phyloP scores from a whole-genome alignment of 2,888 invertebrate genomes.

The Odontocolon sp. region DNA sequence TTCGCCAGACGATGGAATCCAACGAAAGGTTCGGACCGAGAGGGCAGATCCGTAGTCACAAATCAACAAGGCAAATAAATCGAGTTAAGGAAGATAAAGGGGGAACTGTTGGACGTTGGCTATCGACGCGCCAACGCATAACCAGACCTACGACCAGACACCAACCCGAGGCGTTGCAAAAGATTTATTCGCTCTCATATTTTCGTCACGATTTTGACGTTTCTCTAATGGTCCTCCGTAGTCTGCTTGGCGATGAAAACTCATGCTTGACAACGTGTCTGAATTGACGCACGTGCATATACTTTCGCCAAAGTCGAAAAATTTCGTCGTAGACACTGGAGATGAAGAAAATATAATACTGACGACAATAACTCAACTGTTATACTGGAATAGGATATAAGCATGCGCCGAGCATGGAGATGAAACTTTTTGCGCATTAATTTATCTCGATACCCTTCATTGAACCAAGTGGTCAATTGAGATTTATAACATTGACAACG shows the following conservation, averaged over 20 bases:
- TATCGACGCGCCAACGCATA: conserved; percentile 43
- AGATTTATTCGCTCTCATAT: conserved; percentile 64
- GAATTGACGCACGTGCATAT: conserved; percentile 27
- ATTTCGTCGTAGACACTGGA: background rate
- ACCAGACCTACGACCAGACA: conserved; percentile 51
- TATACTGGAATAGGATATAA: conserved; percentile 14
- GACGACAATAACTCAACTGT: conserved; percentile 57
- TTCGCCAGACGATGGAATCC: conserved; percentile 31
- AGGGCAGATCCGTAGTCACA: conserved; percentile 50
- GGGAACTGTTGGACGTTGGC: conserved; percentile 2
- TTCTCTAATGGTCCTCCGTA: conserved; percentile 55
- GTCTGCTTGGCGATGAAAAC: conserved; percentile 43
- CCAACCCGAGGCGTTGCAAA: conserved; percentile 26
- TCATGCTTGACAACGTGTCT: conserved; percentile 33
- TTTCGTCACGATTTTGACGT: conserved; percentile 62
- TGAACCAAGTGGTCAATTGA: conserved; percentile 65
- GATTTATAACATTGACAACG: conserved; percentile 64
- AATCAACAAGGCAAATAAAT: conserved; percentile 62
- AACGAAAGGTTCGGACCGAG: conserved; percentile 34
- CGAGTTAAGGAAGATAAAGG: conserved; percentile 59
- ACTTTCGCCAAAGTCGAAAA: conserved; percentile 44
- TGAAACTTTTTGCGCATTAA: conserved; percentile 62
- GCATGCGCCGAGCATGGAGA: conserved; percentile 45
- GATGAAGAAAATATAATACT: conserved; percentile 44
- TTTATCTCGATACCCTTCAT: conserved; percentile 64